Evolutionary conservation across 2,797 vertebrate species (phyloP).

Genomic region (Gephyroberyx darwinii): DNA sequence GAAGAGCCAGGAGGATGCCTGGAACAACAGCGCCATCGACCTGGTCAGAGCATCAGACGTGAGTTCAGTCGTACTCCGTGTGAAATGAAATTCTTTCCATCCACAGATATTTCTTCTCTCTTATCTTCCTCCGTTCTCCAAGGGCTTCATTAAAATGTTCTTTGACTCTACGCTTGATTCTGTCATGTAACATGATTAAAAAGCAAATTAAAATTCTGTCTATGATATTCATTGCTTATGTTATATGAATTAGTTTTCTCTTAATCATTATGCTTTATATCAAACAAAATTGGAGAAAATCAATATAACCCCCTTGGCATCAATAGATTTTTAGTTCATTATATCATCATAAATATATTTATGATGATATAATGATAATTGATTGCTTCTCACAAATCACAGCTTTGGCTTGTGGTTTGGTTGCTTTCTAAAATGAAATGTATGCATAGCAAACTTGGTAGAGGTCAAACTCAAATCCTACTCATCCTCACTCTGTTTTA

Average conservation of each 20-base stretch:
- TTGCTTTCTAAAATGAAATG: too few relatives aligned
- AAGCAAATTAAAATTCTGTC: neutral
- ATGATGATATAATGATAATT: too few relatives aligned
- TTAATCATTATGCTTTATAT: neutral
- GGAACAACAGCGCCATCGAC: constrained; percentile 94
- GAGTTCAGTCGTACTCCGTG: constrained; percentile 54
- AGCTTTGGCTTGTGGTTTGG: too few relatives aligned
- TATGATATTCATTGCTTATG: neutral
- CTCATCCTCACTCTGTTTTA: neutral
- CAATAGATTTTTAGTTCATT: too few relatives aligned
- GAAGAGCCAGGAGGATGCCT: constrained; percentile 90
- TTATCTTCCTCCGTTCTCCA: neutral
- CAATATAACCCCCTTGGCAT: too few relatives aligned
- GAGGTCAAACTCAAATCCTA: neutral
- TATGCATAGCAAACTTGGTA: too few relatives aligned
- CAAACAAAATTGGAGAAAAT: neutral
- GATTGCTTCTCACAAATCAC: too few relatives aligned
- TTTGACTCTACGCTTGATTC: neutral
- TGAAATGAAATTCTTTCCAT: too few relatives aligned
- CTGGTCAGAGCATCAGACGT: constrained; percentile 94
- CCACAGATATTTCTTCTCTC: too few relatives aligned
- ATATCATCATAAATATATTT: too few relatives aligned
- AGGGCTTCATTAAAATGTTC: too few relatives aligned
- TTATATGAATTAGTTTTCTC: neutral
- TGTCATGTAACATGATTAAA: neutral